These are phyloP conservation scores for Brachyrhaphis roseni DNA, from an alignment of 2,797 vertebrate species.

Conservation along the genomic window DNA sequence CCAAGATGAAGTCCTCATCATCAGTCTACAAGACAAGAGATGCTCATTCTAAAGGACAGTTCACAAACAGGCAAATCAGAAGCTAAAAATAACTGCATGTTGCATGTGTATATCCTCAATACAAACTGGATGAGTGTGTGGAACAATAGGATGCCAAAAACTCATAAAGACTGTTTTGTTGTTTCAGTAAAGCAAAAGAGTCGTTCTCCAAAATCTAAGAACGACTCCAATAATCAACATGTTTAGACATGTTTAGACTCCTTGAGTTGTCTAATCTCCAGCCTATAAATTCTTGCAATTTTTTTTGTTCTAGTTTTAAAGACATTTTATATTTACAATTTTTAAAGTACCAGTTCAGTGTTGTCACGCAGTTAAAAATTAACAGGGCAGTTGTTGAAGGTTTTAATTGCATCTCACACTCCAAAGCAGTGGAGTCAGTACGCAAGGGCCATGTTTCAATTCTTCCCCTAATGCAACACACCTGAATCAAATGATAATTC, in stretches of 20 bases:
- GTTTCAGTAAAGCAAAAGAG: background rate
- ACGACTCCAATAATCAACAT: background rate
- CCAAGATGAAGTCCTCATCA: slow-evolving; percentile 77
- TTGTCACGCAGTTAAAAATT: background rate
- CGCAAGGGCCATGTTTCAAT: background rate
- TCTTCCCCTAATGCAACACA: background rate
- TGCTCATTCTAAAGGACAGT: slow-evolving; percentile 2
- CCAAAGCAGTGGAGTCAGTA: background rate
- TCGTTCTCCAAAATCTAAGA: background rate
- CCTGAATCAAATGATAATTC: background rate
- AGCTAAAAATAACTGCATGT: background rate
- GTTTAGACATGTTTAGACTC: background rate
- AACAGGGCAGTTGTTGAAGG: background rate
- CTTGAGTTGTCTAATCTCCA: background rate
- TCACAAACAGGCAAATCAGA: background rate
- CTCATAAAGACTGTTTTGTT: background rate
- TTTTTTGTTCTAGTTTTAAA: background rate
- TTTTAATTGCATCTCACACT: background rate
- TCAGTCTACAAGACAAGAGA: slow-evolving; percentile 71
- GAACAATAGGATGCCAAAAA: background rate
- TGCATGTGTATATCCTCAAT: background rate
- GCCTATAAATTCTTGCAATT: background rate
- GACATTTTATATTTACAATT: background rate
- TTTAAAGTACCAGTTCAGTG: background rate
- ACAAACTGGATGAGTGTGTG: background rate